phyloP scores from a whole-genome alignment of 2,797 vertebrate genomes.

The Rhabdophis nuchalis region DNA sequence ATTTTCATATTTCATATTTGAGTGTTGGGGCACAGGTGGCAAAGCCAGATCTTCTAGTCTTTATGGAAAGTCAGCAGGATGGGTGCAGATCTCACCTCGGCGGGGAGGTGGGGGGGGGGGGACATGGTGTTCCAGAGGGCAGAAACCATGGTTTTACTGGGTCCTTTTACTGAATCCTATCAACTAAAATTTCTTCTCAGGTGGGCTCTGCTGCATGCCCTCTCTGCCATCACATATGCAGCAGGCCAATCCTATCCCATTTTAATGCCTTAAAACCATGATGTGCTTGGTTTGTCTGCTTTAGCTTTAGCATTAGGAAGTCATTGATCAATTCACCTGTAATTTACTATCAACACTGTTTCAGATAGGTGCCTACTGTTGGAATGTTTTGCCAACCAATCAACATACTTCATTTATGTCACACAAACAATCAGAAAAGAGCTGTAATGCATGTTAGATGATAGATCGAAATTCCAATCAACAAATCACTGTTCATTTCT shows the following conservation, averaged over 20 bases:
- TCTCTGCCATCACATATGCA: rapidly evolving
- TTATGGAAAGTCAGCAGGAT: neutral
- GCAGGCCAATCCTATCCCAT: neutral
- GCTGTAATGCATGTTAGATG: neutral
- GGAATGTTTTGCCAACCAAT: neutral
- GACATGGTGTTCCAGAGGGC: neutral
- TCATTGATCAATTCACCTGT: neutral
- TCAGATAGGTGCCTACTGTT: neutral
- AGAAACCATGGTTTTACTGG: neutral
- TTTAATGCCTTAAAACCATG: neutral
- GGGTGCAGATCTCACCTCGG: neutral
- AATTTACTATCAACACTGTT: neutral
- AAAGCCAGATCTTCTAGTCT: neutral
- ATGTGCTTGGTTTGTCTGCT: neutral
- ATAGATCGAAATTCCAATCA: neutral
- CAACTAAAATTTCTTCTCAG: neutral
- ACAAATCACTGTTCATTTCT: neutral
- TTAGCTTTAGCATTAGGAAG: neutral
- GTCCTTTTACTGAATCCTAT: neutral
- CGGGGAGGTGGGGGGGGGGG: too few relatives aligned
- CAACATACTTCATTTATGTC: neutral
- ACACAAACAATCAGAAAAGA: neutral
- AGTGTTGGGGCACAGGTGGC: neutral
- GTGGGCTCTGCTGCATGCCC: neutral
- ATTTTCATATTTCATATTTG: too few relatives aligned